These are phyloP conservation scores for Frankliniella intonsa DNA, from an alignment of 2,888 invertebrate species.

Conservation along the genomic window DNA sequence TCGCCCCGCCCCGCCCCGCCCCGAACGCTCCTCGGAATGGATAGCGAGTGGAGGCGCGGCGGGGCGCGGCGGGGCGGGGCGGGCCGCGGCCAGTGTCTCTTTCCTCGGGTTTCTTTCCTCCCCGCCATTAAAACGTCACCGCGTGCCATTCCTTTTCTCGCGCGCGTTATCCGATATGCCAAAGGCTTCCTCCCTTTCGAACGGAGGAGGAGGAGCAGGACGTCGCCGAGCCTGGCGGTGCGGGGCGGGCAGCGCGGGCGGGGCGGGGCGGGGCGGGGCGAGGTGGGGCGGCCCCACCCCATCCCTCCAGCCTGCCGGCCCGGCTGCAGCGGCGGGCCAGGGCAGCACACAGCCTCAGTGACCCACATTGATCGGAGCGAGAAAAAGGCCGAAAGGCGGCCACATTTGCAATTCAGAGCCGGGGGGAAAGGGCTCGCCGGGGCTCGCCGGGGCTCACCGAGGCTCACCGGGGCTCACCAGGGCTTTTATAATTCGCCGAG, in stretches of 20 bases:
- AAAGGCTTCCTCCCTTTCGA: not conserved
- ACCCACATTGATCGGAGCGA: not conserved
- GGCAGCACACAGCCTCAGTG: not conserved
- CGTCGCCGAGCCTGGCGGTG: not conserved
- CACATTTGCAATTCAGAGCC: not conserved
- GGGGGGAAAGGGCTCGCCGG: not conserved
- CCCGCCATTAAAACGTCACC: slow-evolving; percentile 24
- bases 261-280: not conserved
- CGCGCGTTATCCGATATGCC: slow-evolving; percentile 20
- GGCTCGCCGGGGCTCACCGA: too few relatives aligned
- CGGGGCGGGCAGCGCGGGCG: not conserved
- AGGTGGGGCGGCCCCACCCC: not conserved
- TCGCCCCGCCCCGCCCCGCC: too few relatives aligned
- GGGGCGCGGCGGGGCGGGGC: not conserved
- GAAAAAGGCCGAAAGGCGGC: not conserved
- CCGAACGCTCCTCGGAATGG: too few relatives aligned
- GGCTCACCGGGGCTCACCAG: too few relatives aligned
- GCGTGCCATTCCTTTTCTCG: not conserved
- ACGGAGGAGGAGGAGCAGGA: not conserved
- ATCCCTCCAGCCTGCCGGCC: not conserved
- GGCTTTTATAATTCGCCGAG: not conserved
- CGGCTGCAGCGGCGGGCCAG: not conserved
- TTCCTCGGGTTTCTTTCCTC: not conserved
- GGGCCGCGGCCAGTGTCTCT: not conserved
- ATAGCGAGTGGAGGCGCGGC: too few relatives aligned